A percentile compares a stretch with the other conserved stretches of the same genome.
Evolutionary conservation across 37 sponge, comb jelly and placozoan genomes (phyloP).

Genomic region (Cladorhizidae sp.): DNA sequence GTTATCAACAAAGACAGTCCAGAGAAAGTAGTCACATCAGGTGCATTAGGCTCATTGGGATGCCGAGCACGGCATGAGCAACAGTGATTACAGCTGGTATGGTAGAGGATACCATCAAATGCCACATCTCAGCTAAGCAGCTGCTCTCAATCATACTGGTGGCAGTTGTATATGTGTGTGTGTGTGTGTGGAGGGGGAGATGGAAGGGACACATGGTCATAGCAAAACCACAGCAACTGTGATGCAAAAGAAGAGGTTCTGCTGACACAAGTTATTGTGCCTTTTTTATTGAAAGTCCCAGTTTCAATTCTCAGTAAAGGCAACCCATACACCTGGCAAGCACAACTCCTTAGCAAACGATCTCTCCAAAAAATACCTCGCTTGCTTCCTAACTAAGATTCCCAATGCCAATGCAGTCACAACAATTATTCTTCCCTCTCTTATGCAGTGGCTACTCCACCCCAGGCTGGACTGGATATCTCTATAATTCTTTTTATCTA

Average conservation of each 20-base stretch:
- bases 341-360: slow-evolving; percentile 47
- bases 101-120: not conserved
- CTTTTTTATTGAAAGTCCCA: slow-evolving; percentile 37
- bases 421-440: not conserved
- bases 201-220: not conserved
- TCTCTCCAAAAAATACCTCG: slow-evolving; percentile 36
- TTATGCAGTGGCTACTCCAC: slow-evolving; percentile 19
- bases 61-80: not conserved
- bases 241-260: not conserved
- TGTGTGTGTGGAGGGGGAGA: not conserved
- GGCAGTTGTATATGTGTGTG: no score
- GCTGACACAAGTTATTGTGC: slow-evolving; percentile 9
- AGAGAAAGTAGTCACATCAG: not conserved
- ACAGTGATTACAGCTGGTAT: not conserved
- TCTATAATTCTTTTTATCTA: slow-evolving; percentile 28
- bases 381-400: not conserved
- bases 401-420: not conserved
- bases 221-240: slow-evolving; percentile 3
- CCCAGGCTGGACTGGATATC: slow-evolving; percentile 59
- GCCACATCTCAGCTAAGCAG: not conserved
- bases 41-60: not conserved
- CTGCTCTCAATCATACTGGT: not conserved
- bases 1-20: not conserved
- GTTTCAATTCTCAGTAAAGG: slow-evolving; percentile 3
- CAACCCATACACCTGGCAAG: slow-evolving; percentile 14